Conservation (phyloP, 2,888 invertebrate genomes). For the Balanococcus diminutus region DNA sequence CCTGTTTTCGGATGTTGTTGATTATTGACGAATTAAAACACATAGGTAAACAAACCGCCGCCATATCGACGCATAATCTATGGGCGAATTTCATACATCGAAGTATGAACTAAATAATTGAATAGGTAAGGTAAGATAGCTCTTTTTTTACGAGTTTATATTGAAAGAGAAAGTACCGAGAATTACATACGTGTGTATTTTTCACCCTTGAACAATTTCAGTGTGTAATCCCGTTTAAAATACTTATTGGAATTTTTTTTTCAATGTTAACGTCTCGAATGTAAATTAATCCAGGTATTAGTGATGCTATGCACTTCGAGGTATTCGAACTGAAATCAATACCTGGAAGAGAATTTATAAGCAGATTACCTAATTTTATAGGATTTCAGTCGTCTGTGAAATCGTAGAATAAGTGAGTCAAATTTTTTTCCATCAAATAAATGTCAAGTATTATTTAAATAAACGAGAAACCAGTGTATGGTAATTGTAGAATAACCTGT, state of each 20-base stretch:
- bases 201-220: not conserved
- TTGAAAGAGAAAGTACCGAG: not conserved
- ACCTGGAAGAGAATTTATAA: not conserved
- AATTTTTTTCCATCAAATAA: not conserved
- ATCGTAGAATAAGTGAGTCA: not conserved
- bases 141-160: not conserved
- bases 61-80: not conserved
- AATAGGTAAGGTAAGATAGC: no score
- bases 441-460: not conserved
- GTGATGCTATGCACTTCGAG: not conserved
- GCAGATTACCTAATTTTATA: not conserved
- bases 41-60: not conserved
- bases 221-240: not conserved
- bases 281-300: not conserved
- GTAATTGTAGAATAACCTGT: not conserved
- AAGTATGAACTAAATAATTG: not conserved
- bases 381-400: not conserved
- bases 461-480: not conserved
- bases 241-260: not conserved
- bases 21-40: not conserved
- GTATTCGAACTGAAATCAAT: not conserved
- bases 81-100: not conserved
- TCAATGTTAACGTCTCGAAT: not conserved
- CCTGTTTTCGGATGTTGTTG: constrained; percentile 8
- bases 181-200: not conserved